Conservation (phyloP, 2,888 invertebrate genomes). For the Acleris emargana region DNA sequence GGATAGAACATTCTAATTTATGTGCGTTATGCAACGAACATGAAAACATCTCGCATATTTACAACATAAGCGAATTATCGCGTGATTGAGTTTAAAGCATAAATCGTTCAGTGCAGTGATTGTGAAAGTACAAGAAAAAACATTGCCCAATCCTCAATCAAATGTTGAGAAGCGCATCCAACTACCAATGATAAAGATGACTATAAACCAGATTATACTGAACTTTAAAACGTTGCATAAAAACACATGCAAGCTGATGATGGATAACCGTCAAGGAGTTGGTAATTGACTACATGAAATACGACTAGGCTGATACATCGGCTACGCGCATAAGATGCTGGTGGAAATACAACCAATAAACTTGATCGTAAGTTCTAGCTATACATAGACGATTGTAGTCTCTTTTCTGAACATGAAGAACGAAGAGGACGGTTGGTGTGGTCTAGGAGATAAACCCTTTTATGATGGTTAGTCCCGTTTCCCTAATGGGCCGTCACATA, state of each 20-base stretch:
- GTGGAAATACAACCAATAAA: slow-evolving; percentile 17
- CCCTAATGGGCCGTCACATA: slow-evolving; percentile 11
- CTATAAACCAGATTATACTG: not conserved
- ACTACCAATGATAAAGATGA: no score
- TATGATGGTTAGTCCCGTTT: not conserved
- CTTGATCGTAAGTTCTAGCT: not conserved
- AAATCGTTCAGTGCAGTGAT: no score
- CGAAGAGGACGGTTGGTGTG: not conserved
- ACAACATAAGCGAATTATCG: no score
- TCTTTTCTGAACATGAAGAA: not conserved
- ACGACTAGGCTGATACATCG: slow-evolving; percentile 7
- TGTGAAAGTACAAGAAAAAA: no score
- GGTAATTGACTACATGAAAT: slow-evolving; percentile 11
- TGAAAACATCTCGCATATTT: no score
- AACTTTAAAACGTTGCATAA: slow-evolving; percentile 1
- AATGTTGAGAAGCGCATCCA: no score
- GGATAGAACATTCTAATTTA: no score
- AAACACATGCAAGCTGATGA: slow-evolving; percentile 23
- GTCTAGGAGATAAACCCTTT: not conserved
- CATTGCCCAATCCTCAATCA: no score
- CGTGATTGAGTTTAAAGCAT: no score
- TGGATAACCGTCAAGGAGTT: slow-evolving; percentile 12
- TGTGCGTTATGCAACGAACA: no score
- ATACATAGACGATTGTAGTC: not conserved
- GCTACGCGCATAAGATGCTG: slow-evolving; percentile 3